Evolutionary conservation across 2,113 vertebrate species (phyloP).

Genomic region (Hydrochoerus hydrochaeris): DNA sequence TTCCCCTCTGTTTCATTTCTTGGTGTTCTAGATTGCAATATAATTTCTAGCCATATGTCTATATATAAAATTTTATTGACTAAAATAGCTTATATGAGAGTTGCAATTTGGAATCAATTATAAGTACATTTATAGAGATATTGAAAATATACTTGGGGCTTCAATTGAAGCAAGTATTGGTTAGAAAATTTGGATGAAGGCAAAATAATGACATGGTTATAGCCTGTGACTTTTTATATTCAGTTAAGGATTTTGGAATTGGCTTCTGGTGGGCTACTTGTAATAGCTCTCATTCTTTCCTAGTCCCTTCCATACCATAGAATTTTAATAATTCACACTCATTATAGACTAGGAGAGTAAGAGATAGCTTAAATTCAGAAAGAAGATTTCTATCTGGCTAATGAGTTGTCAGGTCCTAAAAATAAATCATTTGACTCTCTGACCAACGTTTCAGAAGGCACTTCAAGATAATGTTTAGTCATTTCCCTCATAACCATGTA

Average conservation of each 20-base stretch:
- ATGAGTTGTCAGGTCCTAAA: neutral
- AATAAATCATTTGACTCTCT: neutral
- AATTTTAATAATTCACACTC: neutral
- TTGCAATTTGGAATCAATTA: neutral
- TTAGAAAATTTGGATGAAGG: neutral
- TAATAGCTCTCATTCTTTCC: neutral
- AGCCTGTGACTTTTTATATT: neutral
- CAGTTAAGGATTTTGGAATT: neutral
- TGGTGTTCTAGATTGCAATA: neutral
- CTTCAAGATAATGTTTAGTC: neutral
- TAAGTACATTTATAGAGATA: neutral
- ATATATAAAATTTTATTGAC: conserved; percentile 12
- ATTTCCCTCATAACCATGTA: neutral
- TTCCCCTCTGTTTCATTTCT: neutral
- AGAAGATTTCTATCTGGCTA: neutral
- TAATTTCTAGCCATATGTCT: neutral
- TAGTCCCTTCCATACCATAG: neutral
- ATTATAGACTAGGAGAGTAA: neutral
- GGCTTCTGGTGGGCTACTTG: neutral
- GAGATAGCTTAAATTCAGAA: conserved; percentile 11
- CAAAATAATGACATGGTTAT: neutral
- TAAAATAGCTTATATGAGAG: neutral
- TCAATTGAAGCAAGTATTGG: neutral
- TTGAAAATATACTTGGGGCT: neutral
- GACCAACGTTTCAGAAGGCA: conserved; percentile 27